These are phyloP conservation scores for Aplodontia rufa DNA, from an alignment of 2,113 vertebrate species.

Conservation along the genomic window DNA sequence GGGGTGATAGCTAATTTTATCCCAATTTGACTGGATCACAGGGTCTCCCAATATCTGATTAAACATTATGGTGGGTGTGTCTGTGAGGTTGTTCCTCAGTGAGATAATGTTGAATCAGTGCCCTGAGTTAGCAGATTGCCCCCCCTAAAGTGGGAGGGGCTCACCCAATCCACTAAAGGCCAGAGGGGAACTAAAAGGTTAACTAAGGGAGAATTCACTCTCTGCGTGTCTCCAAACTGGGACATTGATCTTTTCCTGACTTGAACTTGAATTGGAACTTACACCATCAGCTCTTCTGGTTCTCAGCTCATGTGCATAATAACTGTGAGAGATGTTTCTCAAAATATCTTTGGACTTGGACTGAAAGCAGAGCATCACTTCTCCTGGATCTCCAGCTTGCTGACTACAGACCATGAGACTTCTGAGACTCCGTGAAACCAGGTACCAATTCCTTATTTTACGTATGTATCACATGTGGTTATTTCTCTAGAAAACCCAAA, in stretches of 20 bases:
- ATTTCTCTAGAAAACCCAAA: background rate
- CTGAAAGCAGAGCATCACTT: background rate
- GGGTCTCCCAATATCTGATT: background rate
- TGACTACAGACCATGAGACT: background rate
- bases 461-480: background rate
- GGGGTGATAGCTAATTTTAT: background rate
- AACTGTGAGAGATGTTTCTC: no score
- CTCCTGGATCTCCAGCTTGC: background rate
- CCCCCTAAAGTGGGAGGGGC: no score
- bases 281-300: background rate
- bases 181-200: background rate
- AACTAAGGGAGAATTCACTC: background rate
- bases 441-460: background rate
- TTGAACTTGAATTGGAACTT: background rate
- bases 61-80: background rate
- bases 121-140: background rate
- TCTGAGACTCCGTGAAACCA: background rate
- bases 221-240: background rate
- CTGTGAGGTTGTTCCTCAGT: background rate
- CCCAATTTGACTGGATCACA: background rate
- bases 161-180: background rate
- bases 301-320: background rate
- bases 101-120: background rate
- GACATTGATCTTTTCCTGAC: background rate
- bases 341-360: background rate